These are phyloP conservation scores for Vanessa atalanta DNA, from an alignment of 1,140 invertebrate species.

Conservation along the genomic window DNA sequence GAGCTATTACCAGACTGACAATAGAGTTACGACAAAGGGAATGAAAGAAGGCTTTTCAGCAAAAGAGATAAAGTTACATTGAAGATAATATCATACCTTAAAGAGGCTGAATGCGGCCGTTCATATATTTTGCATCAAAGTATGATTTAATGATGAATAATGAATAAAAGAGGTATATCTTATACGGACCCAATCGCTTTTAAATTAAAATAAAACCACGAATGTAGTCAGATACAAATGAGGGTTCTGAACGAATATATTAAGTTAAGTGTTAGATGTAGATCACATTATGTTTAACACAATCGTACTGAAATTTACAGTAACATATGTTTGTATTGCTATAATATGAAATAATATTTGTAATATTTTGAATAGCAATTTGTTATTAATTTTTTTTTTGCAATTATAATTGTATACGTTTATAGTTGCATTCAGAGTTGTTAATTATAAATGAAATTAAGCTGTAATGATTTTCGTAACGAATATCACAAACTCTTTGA, in stretches of 20 bases:
- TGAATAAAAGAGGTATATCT: background rate
- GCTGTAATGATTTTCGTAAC: background rate
- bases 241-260: too few relatives aligned
- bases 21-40: slow-evolving; percentile 69
- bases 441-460: background rate
- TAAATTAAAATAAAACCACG: background rate
- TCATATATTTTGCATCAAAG: slow-evolving; percentile 30
- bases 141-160: slow-evolving; percentile 26
- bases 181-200: background rate
- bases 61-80: slow-evolving; percentile 68
- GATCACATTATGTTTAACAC: too few relatives aligned
- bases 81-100: slow-evolving; percentile 49
- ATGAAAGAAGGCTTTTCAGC: slow-evolving; percentile 62
- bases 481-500: slow-evolving; percentile 53
- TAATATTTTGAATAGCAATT: too few relatives aligned
- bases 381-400: too few relatives aligned
- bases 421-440: too few relatives aligned
- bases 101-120: slow-evolving; percentile 31
- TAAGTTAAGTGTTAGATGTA: too few relatives aligned
- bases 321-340: too few relatives aligned
- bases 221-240: too few relatives aligned
- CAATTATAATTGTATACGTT: too few relatives aligned
- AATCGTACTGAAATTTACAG: too few relatives aligned
- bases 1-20: slow-evolving; percentile 64
- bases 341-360: too few relatives aligned